These are phyloP conservation scores for Choristoneura fumiferana DNA, from an alignment of 1,140 invertebrate genomes.

Conservation along the genomic window DNA sequence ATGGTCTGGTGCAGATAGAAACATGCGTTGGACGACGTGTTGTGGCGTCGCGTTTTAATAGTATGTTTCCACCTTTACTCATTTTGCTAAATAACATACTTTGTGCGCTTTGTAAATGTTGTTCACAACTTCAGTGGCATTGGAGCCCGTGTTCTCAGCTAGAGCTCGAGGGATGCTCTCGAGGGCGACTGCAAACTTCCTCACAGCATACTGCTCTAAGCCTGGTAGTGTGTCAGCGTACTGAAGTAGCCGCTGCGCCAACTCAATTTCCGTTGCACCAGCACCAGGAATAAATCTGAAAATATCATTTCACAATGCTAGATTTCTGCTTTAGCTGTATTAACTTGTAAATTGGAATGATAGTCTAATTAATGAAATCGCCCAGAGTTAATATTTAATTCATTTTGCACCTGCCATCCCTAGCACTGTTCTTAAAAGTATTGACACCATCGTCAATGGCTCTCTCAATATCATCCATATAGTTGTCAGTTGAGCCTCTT, in stretches of 20 bases:
- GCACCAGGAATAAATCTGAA: constrained; percentile 92
- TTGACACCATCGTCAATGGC: constrained; percentile 99
- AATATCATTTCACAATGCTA: background rate
- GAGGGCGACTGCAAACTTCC: constrained; percentile 95
- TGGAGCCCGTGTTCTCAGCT: constrained; percentile 96
- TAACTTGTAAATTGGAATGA: no score
- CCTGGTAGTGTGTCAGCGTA: constrained; percentile 96
- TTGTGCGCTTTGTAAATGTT: constrained; percentile 95
- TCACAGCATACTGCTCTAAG: constrained; percentile 97
- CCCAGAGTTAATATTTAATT: no score
- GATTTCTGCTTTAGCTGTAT: no score
- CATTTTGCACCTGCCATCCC: constrained; percentile 81
- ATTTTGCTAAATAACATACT: constrained; percentile 42
- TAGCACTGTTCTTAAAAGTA: constrained; percentile 94
- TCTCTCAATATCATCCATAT: constrained; percentile 99
- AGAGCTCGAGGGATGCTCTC: constrained; percentile 95
- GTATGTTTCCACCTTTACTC: no score
- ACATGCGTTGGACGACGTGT: no score
- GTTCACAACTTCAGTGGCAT: constrained; percentile 92
- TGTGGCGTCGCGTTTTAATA: no score
- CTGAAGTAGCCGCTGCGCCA: constrained; percentile 90
- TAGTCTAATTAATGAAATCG: no score
- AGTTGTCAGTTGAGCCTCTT: constrained; percentile 97
- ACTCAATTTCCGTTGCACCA: constrained; percentile 96
- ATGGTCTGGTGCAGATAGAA: no score